Percentiles rank a stretch among this genome's conserved stretches.
These are phyloP conservation scores for Drosophila limbata DNA, from an alignment of 2,888 invertebrate species.

Conservation along the genomic window DNA sequence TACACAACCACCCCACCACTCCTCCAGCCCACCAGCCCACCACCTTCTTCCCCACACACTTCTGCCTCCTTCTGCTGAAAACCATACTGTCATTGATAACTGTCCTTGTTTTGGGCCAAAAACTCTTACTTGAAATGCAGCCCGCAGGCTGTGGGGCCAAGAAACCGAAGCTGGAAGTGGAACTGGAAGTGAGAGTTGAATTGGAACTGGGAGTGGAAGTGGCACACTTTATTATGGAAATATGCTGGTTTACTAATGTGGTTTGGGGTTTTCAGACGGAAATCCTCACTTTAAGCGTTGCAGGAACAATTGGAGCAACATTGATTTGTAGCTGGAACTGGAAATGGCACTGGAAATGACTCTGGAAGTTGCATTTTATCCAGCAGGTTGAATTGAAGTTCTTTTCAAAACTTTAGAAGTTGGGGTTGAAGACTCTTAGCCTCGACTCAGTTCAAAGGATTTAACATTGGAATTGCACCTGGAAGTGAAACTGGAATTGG, in stretches of 20 bases:
- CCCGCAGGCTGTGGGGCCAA: constrained; percentile 45
- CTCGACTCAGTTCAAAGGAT: too few species aligned
- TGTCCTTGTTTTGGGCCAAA: constrained; percentile 19
- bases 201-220: constrained; percentile 29
- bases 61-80: neutral
- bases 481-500: neutral
- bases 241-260: constrained; percentile 34
- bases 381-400: neutral
- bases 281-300: neutral
- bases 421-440: neutral
- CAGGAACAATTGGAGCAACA: too few species aligned
- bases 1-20: neutral
- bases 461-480: too few species aligned
- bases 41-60: constrained; percentile 1
- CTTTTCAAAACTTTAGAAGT: neutral
- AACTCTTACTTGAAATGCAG: constrained; percentile 53
- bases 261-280: neutral
- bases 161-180: constrained; percentile 17
- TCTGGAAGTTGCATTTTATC: neutral
- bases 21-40: neutral
- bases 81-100: constrained; percentile 42
- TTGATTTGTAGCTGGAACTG: neutral
- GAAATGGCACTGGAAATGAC: neutral
- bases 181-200: constrained; percentile 20
- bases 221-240: constrained; percentile 78